A percentile compares a stretch with the other conserved stretches of the same genome.
Conservation (phyloP, 2,797 vertebrate species). For the Calcarius lapponicus region DNA sequence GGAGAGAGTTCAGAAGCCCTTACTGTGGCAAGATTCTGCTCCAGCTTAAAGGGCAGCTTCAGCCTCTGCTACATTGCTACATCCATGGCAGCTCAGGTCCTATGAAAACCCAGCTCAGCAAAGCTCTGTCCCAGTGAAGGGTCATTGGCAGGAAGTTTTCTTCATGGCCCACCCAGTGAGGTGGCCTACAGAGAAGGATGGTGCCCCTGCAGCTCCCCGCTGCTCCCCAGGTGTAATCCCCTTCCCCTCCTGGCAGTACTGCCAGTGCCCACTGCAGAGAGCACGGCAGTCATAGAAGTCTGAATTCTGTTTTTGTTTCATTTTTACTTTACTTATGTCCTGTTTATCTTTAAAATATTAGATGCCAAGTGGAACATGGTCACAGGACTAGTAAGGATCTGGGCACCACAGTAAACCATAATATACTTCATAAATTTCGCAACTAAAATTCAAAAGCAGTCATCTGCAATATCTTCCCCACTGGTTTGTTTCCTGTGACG, state of each 20-base stretch:
- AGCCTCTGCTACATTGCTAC: neutral
- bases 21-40: neutral
- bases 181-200: neutral
- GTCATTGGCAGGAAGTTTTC: neutral
- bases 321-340: neutral
- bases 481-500: neutral
- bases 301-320: neutral
- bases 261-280: accelerated
- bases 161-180: neutral
- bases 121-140: neutral
- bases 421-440: neutral
- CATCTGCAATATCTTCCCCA: neutral
- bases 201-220: neutral
- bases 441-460: neutral
- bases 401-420: neutral
- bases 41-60: neutral
- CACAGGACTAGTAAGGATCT: neutral
- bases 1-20: neutral
- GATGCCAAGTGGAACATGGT: neutral
- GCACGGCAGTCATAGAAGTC: neutral
- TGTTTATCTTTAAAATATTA: neutral
- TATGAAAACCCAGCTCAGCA: neutral
- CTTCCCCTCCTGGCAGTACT: neutral
- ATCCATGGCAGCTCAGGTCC: neutral
- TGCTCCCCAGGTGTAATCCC: neutral